A percentile compares a stretch with the other conserved stretches of the same genome.
These are phyloP conservation scores for Drosophila azteca DNA, from an alignment of 1,140 invertebrate genomes.

Conservation along the genomic window DNA sequence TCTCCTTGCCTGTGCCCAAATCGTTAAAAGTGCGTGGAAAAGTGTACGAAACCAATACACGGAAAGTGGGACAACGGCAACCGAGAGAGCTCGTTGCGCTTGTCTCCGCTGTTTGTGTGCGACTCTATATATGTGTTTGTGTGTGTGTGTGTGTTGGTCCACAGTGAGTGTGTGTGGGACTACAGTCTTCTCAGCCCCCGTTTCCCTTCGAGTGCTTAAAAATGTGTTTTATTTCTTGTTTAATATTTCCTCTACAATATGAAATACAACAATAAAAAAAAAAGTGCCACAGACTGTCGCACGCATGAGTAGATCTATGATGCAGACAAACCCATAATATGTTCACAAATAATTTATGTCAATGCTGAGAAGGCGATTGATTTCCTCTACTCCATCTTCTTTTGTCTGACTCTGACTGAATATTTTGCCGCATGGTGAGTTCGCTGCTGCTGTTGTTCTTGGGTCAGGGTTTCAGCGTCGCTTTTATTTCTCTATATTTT, in stretches of 20 bases:
- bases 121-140: constrained; percentile 16
- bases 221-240: constrained; percentile 53
- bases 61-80: constrained; percentile 79
- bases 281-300: constrained; percentile 57
- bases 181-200: constrained; percentile 35
- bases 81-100: constrained; percentile 63
- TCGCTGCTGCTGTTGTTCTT: constrained; percentile 63
- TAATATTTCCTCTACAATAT: constrained; percentile 15
- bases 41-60: constrained; percentile 82
- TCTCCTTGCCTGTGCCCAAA: constrained; percentile 49
- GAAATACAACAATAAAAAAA: constrained; percentile 37
- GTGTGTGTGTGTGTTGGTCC: constrained; percentile 40
- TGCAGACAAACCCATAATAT: constrained; percentile 36
- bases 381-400: constrained; percentile 77
- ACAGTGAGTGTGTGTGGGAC: constrained; percentile 40
- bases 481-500: neutral
- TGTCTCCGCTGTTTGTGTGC: constrained; percentile 26
- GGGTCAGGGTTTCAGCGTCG: constrained; percentile 69
- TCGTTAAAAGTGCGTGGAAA: constrained; percentile 81
- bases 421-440: constrained; percentile 80
- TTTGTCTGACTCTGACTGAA: constrained; percentile 72
- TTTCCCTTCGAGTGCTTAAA: constrained; percentile 14
- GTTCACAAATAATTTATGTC: constrained; percentile 50
- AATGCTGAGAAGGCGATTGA: constrained; percentile 70
- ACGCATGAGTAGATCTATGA: constrained; percentile 8